Conservation (phyloP, 2,113 vertebrate genomes). For the Leucopsar rothschildi region DNA sequence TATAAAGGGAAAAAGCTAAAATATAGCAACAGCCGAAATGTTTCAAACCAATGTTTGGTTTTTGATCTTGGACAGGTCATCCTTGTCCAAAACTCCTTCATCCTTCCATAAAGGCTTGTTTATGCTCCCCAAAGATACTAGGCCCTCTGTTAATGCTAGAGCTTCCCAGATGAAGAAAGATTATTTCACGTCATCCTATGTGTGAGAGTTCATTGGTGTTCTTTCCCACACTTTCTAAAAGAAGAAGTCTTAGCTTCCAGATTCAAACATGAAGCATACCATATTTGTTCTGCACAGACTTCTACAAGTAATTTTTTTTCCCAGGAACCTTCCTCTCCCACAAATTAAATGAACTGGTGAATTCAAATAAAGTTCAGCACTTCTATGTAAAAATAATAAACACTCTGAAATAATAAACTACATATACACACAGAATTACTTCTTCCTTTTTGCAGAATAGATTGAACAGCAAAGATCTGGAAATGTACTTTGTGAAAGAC, state of each 20-base stretch:
- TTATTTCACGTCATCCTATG: not conserved
- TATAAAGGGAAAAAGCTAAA: not conserved
- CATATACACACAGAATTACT: not conserved
- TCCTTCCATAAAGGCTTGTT: not conserved
- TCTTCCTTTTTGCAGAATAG: not conserved
- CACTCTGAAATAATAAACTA: not conserved
- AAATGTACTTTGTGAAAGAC: not conserved
- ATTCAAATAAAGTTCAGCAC: not conserved
- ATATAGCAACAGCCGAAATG: not conserved
- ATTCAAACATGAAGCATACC: not conserved
- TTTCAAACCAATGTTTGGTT: not conserved
- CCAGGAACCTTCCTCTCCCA: not conserved
- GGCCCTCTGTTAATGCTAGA: not conserved
- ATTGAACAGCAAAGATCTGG: not conserved
- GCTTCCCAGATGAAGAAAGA: not conserved
- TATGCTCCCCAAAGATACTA: not conserved
- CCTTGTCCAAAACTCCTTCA: not conserved
- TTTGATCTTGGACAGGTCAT: not conserved
- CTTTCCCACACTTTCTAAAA: constrained; percentile 3
- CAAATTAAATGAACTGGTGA: not conserved
- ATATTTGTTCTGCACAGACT: not conserved
- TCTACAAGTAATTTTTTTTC: not conserved
- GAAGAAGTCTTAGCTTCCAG: not conserved
- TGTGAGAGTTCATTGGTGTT: not conserved
- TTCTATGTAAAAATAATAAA: not conserved